Evolutionary conservation across 2,888 invertebrate genomes (phyloP).

Genomic region (Bimastos eiseni): DNA sequence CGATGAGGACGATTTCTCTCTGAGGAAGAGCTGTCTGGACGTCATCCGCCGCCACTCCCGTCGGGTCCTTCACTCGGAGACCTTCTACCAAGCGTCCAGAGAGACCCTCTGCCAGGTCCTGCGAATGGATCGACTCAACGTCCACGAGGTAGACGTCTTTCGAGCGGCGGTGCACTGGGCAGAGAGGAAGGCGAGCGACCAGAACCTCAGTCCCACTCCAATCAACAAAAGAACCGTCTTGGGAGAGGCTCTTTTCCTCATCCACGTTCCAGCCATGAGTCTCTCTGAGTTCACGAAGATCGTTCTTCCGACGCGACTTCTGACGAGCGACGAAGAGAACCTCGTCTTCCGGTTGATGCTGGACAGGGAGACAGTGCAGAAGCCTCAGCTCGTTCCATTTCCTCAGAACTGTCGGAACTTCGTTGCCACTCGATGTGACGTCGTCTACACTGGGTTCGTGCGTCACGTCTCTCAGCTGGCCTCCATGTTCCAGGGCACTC

Average conservation of each 20-base stretch:
- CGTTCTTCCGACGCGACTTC: constrained; percentile 67
- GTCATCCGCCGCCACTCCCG: constrained; percentile 34
- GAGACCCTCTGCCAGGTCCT: constrained; percentile 36
- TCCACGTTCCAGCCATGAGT: constrained; percentile 72
- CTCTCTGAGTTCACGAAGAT: constrained; percentile 70
- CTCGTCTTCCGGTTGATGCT: constrained; percentile 46
- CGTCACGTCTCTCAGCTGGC: constrained; percentile 28
- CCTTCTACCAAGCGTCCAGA: constrained; percentile 33
- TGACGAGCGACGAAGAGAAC: constrained; percentile 66
- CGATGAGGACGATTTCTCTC: constrained; percentile 62
- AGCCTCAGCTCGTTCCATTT: constrained; percentile 21
- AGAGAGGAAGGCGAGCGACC: constrained; percentile 67
- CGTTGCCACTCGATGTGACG: constrained; percentile 21
- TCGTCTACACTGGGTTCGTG: constrained; percentile 35
- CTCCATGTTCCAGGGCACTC: constrained; percentile 33
- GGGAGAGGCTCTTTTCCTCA: constrained; percentile 68
- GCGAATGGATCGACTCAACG: constrained; percentile 21
- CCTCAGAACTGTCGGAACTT: constrained; percentile 31
- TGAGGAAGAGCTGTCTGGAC: constrained; percentile 61
- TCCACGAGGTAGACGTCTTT: constrained; percentile 58
- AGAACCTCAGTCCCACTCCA: constrained; percentile 65
- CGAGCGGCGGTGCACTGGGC: constrained; percentile 71
- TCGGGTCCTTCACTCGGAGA: constrained; percentile 32
- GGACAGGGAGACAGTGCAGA: not conserved
- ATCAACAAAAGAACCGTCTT: constrained; percentile 66